Base-by-base conservation (phyloP, 1,140 invertebrate genomes). In the Cryptotermes secundus region DNA sequence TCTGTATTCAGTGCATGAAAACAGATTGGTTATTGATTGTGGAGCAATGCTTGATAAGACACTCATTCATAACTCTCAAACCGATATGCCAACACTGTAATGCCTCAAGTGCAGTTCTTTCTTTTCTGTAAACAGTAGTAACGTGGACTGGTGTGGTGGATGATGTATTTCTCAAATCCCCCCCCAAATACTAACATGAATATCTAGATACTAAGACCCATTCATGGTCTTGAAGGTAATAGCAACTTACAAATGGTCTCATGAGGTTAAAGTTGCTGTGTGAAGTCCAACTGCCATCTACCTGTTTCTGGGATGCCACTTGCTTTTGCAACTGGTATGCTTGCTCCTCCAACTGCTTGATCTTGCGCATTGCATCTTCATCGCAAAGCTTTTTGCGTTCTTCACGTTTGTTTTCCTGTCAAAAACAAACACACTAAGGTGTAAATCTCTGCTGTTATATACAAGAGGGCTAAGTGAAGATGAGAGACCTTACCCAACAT, bases 321-420 rank as follows among this genome's bases (percentile, higher is more conserved):
- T 96, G 96, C 87, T 96, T 95, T 87, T 96, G 96, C 45, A 96
- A 89, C 86, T 95, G 94, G 87, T 96, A 96, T 83, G 95, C 95
- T 88, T 96, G 96, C 87, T 99, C 98, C 89, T 99, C 98, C 72
- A 98, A 89, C 89, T 97, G 96, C 87, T 98, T 98, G 59, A 99
- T 98, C 89, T 98, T 99, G 80, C 96, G 93, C 81, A 98, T 90
- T 0, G 97, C 97, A 89, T 99, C 98, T 88, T 99, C 98, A 88
- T 99, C 98, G 0, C 97, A 97, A 59, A 99, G 89, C 87, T 98
- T 98, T 87, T 98, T 96, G 24, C 96, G 92, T 86, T 98, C 97
- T 88, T 98, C 97, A 4, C 97, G 92, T 89, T 99, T 97, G 88
- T 94, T 96, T 87, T 99, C 97, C 92, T 97, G 90, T 81, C 92